phyloP scores from a whole-genome alignment of 2,797 vertebrate genomes.

The Periparus ater region DNA sequence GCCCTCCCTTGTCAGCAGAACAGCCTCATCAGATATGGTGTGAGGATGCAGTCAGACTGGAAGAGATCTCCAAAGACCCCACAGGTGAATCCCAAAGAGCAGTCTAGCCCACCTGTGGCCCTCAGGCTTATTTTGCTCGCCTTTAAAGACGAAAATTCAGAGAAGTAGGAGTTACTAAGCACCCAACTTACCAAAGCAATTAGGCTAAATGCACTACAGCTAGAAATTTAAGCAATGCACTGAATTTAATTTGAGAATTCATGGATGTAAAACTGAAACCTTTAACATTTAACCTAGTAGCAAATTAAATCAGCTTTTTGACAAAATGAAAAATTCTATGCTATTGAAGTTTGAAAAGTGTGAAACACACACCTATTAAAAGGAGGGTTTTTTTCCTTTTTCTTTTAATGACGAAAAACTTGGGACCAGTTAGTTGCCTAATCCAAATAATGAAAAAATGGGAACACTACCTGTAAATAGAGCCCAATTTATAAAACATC shows the following conservation, averaged over 20 bases:
- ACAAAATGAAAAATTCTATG: constrained; percentile 39
- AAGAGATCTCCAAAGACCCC: constrained; percentile 59
- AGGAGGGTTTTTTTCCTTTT: not conserved
- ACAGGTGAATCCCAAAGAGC: constrained; percentile 55
- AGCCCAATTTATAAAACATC: not conserved
- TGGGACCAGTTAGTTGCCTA: not conserved
- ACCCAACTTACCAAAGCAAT: constrained; percentile 56
- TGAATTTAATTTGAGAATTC: constrained; percentile 68
- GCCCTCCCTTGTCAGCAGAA: constrained; percentile 72
- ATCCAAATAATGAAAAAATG: not conserved
- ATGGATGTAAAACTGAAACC: constrained; percentile 48
- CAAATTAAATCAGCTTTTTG: constrained; percentile 48
- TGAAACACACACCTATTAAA: constrained; percentile 3
- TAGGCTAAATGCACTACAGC: constrained; percentile 57
- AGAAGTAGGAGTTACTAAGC: constrained; percentile 55
- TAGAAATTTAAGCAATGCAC: constrained; percentile 55
- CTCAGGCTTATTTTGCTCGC: constrained; percentile 56
- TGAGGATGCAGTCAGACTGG: constrained; percentile 57
- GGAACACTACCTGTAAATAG: not conserved
- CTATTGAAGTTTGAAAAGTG: constrained; percentile 45
- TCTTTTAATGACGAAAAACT: not conserved
- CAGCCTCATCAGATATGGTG: constrained; percentile 50
- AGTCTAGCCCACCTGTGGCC: constrained; percentile 62
- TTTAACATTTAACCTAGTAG: constrained; percentile 63
- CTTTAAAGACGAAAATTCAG: constrained; percentile 63